These are phyloP conservation scores for Ambastaia sidthimunki DNA, from an alignment of 2,797 vertebrate genomes.

Conservation along the genomic window DNA sequence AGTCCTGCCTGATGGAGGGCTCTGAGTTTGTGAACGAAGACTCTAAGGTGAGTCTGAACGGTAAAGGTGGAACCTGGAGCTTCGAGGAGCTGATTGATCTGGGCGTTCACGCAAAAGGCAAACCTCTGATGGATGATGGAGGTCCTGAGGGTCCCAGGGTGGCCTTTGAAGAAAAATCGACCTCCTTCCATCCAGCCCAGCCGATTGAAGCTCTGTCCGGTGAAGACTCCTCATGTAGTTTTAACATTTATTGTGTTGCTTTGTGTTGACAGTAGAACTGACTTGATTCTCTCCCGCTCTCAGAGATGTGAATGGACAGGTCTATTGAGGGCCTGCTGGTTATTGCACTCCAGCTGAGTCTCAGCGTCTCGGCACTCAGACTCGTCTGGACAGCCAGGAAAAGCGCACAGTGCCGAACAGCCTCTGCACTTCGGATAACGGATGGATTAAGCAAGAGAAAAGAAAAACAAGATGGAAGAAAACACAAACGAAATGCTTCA, in stretches of 20 bases:
- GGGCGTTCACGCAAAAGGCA: constrained; percentile 78
- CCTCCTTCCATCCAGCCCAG: constrained; percentile 80
- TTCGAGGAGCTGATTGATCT: constrained; percentile 85
- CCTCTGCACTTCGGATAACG: constrained; percentile 42
- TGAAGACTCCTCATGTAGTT: constrained; percentile 61
- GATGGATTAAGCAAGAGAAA: constrained; percentile 59
- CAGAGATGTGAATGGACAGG: constrained; percentile 74
- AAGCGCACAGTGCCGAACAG: constrained; percentile 23
- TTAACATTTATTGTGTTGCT: neutral
- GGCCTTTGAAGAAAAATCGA: constrained; percentile 83
- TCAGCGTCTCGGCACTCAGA: constrained; percentile 68
- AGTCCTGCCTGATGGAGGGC: constrained; percentile 70
- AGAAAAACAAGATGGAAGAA: constrained; percentile 50
- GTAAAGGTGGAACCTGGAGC: constrained; percentile 82
- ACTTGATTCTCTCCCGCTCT: neutral
- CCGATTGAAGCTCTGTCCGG: constrained; percentile 86
- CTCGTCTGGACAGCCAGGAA: constrained; percentile 56
- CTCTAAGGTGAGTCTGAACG: constrained; percentile 72
- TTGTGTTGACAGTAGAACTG: constrained; percentile 1
- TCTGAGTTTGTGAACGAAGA: constrained; percentile 77
- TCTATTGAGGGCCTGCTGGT: constrained; percentile 59
- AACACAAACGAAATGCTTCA: constrained; percentile 71
- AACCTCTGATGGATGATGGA: constrained; percentile 73
- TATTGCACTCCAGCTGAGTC: constrained; percentile 75
- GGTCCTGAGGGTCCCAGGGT: constrained; percentile 75